Evolutionary conservation across 37 sponge, comb jelly and placozoan species (phyloP).

Genomic region (Axinella damicornis): DNA sequence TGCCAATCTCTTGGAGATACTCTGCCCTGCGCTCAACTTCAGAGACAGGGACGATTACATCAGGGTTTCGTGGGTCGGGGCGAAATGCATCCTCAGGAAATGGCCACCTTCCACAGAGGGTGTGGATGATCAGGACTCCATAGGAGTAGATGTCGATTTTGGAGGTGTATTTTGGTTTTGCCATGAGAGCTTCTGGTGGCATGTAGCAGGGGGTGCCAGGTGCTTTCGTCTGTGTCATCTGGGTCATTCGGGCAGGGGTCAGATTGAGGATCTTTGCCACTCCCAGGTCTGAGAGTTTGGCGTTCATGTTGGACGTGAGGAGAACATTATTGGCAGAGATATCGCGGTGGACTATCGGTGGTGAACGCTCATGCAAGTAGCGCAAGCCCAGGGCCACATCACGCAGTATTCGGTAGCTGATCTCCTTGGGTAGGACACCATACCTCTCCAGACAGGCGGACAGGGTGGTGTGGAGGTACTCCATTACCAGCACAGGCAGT

Average conservation of each 20-base stretch:
- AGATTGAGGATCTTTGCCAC: slow-evolving; percentile 25
- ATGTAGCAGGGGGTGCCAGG: slow-evolving; percentile 44
- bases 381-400: slow-evolving; percentile 41
- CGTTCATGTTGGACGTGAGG: slow-evolving; percentile 4
- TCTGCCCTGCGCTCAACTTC: too few relatives aligned
- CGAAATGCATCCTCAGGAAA: slow-evolving; percentile 11
- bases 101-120: slow-evolving; percentile 16
- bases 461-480: slow-evolving; percentile 22
- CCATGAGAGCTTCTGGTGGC: slow-evolving; percentile 49
- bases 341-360: slow-evolving; percentile 46
- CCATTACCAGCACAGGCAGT: slow-evolving; percentile 24
- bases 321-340: slow-evolving; percentile 49
- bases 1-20: too few relatives aligned
- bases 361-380: slow-evolving; percentile 29
- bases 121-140: slow-evolving; percentile 42
- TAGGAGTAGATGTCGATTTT: slow-evolving; percentile 38
- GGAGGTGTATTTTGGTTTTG: not conserved
- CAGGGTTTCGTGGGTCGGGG: too few relatives aligned
- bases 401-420: slow-evolving; percentile 7
- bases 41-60: too few relatives aligned
- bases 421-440: not conserved
- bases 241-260: slow-evolving; percentile 16
- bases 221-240: not conserved
- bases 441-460: slow-evolving; percentile 12
- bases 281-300: slow-evolving; percentile 53